These are phyloP conservation scores for Synergus gifuensis DNA, from an alignment of 2,888 invertebrate species.

Conservation along the genomic window DNA sequence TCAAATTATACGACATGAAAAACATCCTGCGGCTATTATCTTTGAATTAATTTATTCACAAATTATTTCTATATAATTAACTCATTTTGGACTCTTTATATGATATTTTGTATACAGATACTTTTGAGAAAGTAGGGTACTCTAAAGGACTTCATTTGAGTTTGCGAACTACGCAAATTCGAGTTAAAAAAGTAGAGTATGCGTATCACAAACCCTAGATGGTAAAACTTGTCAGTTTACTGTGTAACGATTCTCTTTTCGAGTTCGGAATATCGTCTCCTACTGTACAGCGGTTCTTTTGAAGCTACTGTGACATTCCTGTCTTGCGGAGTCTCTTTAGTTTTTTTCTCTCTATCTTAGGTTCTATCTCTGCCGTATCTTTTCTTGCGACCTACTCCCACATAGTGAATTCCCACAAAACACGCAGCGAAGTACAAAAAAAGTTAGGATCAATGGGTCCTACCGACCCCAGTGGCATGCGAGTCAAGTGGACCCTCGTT, in stretches of 20 bases:
- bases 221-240: conserved; percentile 31
- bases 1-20: not conserved
- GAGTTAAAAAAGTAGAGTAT: not conserved
- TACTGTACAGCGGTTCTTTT: conserved; percentile 67
- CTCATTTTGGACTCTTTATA: no score
- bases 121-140: not conserved
- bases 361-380: conserved; percentile 31
- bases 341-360: conserved; percentile 44
- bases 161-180: conserved; percentile 12
- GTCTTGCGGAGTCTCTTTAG: conserved; percentile 51
- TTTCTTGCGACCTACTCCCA: conserved; percentile 51
- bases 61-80: no score
- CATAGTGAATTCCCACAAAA: conserved; percentile 45
- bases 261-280: conserved; percentile 63
- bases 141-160: not conserved
- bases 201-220: not conserved
- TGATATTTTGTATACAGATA: not conserved
- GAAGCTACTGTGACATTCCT: conserved; percentile 60
- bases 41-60: no score
- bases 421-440: conserved; percentile 43
- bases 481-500: conserved; percentile 67
- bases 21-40: not conserved
- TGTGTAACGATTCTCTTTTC: conserved; percentile 55
- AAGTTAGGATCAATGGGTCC: conserved; percentile 49
- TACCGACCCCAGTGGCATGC: conserved; percentile 53